Base-by-base conservation (phyloP, 2,797 vertebrate genomes). In the Eospalax fontanierii region DNA sequence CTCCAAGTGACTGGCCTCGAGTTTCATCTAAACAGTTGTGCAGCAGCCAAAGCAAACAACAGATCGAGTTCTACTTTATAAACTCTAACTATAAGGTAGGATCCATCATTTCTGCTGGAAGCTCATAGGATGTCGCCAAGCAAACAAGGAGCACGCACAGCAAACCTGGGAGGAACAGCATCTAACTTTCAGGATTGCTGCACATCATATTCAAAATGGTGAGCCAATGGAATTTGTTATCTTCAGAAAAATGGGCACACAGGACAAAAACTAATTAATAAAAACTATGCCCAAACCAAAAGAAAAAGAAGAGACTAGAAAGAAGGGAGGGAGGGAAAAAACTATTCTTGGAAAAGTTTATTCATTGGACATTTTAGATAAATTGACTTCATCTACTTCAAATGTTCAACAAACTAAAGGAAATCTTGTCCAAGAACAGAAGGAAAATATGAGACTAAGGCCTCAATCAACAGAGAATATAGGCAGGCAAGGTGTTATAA, bases 11-110 rank as follows among this genome's bases (percentile, higher is more conserved):
- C 88, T 94, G 87, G 43, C 57, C 76, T 84, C 71, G 74, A 50
- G 88, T 83, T 86, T 96, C 94, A 79, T 92, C 28, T 86, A 87
- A 96, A 83, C 50, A 87, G 22, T 33, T 91, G 50, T 30, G 54
- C 83, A 75, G 35, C 50, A 90, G 96, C 87, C 96, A 97, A 98
- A 92, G 61, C 93, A 97, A 97, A 97, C 78, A 96, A 66, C 70
- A 96, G 81, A 80, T 89, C 85, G 12, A 97, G 91, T 94, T 96
- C 95, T 93, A 94, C 35, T 94, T 89, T 84, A 68, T 57, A 96
- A 97, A 95, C 30, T 73, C 10, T 14, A 1, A 0, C 0, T 0
- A 46, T 57, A 38, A 96, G 73, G 94, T 92, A 89, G 89, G 89
- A 35, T 21, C 19, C 33, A 73, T 43, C 74, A 81, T 61, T 21